phyloP scores from a whole-genome alignment of 2,113 vertebrate genomes.

The Ctenomys sociabilis region DNA sequence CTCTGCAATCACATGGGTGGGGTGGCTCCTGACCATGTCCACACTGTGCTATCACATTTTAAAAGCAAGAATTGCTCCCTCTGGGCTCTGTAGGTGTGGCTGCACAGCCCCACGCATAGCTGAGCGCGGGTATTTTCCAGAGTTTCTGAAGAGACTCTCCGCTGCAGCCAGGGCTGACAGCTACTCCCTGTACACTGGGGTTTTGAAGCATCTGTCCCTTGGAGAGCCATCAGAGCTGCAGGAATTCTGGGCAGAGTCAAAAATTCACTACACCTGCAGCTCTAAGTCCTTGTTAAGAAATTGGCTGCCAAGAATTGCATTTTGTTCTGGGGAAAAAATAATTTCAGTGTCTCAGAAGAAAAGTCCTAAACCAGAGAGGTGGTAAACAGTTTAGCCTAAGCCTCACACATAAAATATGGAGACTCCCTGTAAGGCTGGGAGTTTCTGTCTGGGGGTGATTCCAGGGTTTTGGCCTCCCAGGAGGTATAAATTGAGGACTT shows the following conservation, averaged over 20 bases:
- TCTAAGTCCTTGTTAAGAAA: slow-evolving; percentile 55
- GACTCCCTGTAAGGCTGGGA: slow-evolving; percentile 65
- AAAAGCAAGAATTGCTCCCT: neutral
- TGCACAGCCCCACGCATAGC: neutral
- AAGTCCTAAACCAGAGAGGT: slow-evolving; percentile 68
- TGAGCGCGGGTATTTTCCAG: neutral
- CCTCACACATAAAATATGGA: slow-evolving; percentile 74
- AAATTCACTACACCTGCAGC: slow-evolving; percentile 46
- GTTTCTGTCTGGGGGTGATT: slow-evolving; percentile 72
- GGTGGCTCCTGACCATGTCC: neutral
- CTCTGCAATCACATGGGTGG: neutral
- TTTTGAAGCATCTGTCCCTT: neutral
- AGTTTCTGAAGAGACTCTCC: neutral
- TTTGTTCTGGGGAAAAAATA: slow-evolving; percentile 45
- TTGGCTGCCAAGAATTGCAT: slow-evolving; percentile 30
- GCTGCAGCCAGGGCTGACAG: neutral
- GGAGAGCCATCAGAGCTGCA: neutral
- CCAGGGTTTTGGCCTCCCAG: slow-evolving; percentile 74
- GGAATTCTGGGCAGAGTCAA: slow-evolving; percentile 39
- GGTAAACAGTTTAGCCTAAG: slow-evolving; percentile 78
- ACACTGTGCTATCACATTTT: neutral
- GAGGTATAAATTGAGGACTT: slow-evolving; percentile 70
- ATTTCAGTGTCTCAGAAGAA: slow-evolving; percentile 42
- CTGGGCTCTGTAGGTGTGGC: neutral
- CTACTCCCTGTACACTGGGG: neutral